Evolutionary conservation across 2,113 vertebrate genomes (phyloP).

Genomic region (Raja brachyura): DNA sequence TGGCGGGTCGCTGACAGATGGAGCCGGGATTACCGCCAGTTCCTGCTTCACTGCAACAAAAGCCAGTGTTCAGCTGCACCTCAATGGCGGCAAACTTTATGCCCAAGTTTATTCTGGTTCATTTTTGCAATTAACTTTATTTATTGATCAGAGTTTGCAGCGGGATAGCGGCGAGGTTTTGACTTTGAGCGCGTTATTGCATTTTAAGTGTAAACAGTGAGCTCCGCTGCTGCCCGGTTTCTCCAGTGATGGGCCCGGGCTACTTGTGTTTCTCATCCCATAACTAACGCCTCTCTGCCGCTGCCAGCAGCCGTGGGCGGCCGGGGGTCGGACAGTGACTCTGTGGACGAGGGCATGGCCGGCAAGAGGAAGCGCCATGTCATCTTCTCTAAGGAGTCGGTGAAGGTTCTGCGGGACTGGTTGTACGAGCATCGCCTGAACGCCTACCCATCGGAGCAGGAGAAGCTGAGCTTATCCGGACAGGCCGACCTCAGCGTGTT

Average conservation of each 20-base stretch:
- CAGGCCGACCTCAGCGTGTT: conserved; percentile 86
- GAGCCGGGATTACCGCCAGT: conserved; percentile 24
- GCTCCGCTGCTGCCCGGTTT: not conserved
- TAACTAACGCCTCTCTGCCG: not conserved
- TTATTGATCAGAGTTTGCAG: not conserved
- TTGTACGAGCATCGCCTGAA: conserved; percentile 91
- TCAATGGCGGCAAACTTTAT: conserved; percentile 28
- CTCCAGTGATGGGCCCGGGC: not conserved
- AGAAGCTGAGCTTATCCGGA: conserved; percentile 81
- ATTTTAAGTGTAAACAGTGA: not conserved
- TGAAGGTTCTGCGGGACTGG: conserved; percentile 88
- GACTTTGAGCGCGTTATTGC: not conserved
- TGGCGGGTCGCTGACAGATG: too few relatives aligned
- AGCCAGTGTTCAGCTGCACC: conserved; percentile 23
- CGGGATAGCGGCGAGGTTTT: not conserved
- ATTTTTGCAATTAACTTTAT: not conserved
- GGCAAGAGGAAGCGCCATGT: conserved; percentile 85
- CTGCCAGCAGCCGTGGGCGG: conserved; percentile 7
- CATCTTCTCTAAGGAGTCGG: conserved; percentile 90
- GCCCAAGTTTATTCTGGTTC: not conserved
- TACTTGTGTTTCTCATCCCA: not conserved
- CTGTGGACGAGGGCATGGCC: conserved; percentile 68
- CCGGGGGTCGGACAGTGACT: conserved; percentile 74
- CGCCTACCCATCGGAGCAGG: conserved; percentile 89
- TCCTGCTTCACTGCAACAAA: conserved; percentile 29